Evolutionary conservation across 2,797 vertebrate species (phyloP), one percentile per base, ranked within the genome.

Genomic region (Lepus townsendii): DNA sequence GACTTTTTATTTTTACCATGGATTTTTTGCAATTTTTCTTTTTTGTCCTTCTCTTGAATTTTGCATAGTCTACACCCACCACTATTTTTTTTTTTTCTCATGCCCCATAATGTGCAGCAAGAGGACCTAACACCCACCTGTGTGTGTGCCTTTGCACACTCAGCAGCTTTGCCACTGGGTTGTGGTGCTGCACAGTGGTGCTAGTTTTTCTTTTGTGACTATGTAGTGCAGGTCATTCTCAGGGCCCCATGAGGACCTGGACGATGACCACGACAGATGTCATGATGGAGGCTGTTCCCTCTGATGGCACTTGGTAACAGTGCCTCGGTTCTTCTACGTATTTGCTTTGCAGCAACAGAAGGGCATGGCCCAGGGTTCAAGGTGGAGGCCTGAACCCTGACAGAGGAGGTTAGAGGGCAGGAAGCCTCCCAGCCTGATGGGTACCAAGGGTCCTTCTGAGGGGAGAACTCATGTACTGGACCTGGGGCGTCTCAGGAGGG

Each of bases 401-500:
- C 1, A 30, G 24, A 62, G 17, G 54, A 66, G 20, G 14, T n/a
- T 4, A 30, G 62, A 32, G 22, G 50, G 13, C 9, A 52, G n/a
- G 50, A 13, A 60, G 63, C 13, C 30, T n/a, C 30, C 10, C 9
- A 24, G 24, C 12, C 19, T 17, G 26, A 12, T 2, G 35, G 57
- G 17, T 14, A 13, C 5, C 1, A 1, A 26, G 1, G 57, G 57
- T 24, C 76, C 57, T 38, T 88, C n/a, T 13, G 0, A 22, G 88
- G 52, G 38, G 1, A 73, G 16, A 30, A 2, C 7, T 24, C 16
- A 13, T 3, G 16, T 13, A 32, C 42, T 1, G 71, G 68, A 38
- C 16, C 27, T 10, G 42, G 13, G 24, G 0, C 10, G 65, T 32
- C 14, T 62, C 11, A 19, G 30, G 8, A 52, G 7, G 2, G 0